Conservation (phyloP, 2,113 vertebrate species). For the Chaetorhynchus papuensis region DNA sequence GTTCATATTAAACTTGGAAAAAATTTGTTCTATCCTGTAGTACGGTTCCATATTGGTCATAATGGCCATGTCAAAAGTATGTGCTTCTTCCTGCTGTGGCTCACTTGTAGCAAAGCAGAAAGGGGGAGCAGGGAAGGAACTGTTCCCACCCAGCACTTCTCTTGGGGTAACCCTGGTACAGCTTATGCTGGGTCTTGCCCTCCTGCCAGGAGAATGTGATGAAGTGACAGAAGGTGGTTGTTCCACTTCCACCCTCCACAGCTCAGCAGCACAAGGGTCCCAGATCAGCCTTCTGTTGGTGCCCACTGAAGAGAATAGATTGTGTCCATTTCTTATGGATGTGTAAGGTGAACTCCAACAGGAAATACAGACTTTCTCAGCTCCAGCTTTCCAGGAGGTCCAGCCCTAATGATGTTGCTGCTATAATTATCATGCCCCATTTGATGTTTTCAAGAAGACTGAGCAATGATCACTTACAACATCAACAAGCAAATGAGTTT, state of each 20-base stretch:
- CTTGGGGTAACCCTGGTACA: neutral
- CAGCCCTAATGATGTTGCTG: neutral
- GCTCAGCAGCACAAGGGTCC: neutral
- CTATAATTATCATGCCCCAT: constrained; percentile 1
- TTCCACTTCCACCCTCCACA: neutral
- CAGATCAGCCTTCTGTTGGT: neutral
- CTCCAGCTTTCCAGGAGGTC: neutral
- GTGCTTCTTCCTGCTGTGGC: neutral
- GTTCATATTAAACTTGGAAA: neutral
- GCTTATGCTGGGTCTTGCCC: neutral
- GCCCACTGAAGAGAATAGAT: neutral
- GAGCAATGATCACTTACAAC: constrained; percentile 18
- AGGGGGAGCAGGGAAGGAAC: neutral
- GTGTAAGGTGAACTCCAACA: neutral
- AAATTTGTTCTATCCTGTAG: neutral
- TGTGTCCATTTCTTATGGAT: neutral
- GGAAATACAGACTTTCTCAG: neutral
- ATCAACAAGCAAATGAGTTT: constrained; percentile 49
- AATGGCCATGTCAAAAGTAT: neutral
- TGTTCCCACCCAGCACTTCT: neutral
- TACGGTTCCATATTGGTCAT: neutral
- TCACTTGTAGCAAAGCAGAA: neutral
- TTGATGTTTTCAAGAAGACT: constrained; percentile 36
- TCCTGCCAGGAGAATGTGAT: neutral
- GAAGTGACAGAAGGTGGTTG: neutral